Percentiles rank a stretch among this genome's conserved stretches.
Evolutionary conservation across 2,797 vertebrate genomes (phyloP).

Genomic region (Anniella stebbinsi): DNA sequence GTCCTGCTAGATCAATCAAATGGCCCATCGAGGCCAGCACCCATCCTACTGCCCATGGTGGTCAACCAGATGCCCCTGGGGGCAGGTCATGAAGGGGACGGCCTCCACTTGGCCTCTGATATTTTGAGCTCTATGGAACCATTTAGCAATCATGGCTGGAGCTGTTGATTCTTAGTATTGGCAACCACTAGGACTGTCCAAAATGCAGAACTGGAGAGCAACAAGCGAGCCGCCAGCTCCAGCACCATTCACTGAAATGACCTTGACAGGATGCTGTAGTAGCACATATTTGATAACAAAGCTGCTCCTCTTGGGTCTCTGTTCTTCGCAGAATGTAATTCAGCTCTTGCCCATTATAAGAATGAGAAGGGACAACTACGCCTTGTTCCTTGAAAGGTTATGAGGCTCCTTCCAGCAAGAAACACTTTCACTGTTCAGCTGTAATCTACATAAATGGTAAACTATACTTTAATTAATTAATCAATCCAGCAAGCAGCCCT

Average conservation of each 20-base stretch:
- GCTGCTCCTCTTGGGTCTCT: neutral
- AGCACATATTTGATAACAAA: neutral
- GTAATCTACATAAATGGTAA: no score
- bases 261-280: neutral
- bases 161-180: neutral
- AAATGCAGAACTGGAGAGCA: fast-evolving
- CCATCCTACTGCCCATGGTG: neutral
- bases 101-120: no score
- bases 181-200: neutral
- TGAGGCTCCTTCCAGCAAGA: neutral
- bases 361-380: neutral
- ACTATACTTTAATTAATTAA: neutral
- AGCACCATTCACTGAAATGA: neutral
- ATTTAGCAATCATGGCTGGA: no score
- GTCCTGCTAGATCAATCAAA: no score
- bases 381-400: neutral
- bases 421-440: no score
- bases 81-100: neutral
- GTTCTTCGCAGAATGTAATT: no score
- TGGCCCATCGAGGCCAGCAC: neutral
- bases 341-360: neutral
- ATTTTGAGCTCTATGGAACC: neutral
- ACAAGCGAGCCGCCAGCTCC: fast-evolving
- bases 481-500: neutral
- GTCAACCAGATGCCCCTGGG: no score